Evolutionary conservation across 2,113 vertebrate species (phyloP).

Genomic region (Ochotona curzoniae): DNA sequence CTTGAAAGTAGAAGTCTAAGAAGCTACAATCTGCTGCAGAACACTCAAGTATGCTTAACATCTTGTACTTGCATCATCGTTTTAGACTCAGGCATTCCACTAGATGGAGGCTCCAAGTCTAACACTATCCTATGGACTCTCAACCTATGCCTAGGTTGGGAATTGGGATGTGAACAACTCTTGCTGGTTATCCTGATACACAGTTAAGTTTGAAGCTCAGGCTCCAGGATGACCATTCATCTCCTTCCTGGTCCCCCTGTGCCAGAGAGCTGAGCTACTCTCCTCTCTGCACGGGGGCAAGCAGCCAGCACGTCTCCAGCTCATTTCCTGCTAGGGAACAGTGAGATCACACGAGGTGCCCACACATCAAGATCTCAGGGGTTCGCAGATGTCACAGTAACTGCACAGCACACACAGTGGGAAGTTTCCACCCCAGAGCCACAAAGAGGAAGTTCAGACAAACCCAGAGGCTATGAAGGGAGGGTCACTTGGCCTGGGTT

Average conservation of each 20-base stretch:
- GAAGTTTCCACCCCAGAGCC: constrained; percentile 57
- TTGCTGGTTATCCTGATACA: neutral
- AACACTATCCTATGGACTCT: neutral
- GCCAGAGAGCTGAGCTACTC: neutral
- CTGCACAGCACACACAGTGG: constrained; percentile 30
- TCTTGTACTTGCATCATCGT: neutral
- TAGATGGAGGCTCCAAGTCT: neutral
- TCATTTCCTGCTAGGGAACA: constrained; percentile 50
- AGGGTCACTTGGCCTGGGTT: neutral
- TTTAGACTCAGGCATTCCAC: neutral
- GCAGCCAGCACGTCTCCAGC: neutral
- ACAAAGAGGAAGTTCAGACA: constrained; percentile 62
- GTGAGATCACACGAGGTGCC: constrained; percentile 22
- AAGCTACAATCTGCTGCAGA: neutral
- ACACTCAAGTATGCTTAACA: neutral
- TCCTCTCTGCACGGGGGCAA: neutral
- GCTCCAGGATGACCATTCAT: neutral
- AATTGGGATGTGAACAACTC: constrained; percentile 20
- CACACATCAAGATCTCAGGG: neutral
- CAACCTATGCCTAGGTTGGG: neutral
- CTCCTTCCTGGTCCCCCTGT: neutral
- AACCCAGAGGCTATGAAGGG: neutral
- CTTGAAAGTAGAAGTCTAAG: neutral
- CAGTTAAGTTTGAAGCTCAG: neutral
- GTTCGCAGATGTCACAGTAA: constrained; percentile 16